phyloP scores from a whole-genome alignment of 2,113 vertebrate species.

The Osmerus eperlanus region DNA sequence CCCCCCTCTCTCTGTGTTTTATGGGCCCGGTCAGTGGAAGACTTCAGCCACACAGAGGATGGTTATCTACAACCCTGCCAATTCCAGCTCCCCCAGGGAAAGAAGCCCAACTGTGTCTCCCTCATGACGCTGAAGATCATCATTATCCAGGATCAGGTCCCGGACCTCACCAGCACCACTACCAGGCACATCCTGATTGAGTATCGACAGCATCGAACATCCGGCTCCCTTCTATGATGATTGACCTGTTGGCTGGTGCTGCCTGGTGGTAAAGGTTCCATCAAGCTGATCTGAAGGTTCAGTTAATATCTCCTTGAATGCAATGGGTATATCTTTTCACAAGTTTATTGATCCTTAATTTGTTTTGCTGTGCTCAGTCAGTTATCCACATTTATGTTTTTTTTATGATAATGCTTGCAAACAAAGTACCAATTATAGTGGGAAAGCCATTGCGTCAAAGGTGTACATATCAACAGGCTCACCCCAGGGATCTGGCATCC shows the following conservation, averaged over 20 bases:
- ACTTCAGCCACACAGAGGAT: conserved; percentile 10
- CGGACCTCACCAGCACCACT: conserved; percentile 27
- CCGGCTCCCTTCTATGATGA: conserved; percentile 22
- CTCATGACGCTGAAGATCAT: conserved; percentile 46
- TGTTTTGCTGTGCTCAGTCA: background rate
- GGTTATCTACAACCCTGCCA: conserved; percentile 36
- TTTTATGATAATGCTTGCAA: background rate
- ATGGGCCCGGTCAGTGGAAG: conserved; percentile 11
- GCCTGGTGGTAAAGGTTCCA: conserved; percentile 27
- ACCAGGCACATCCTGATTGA: conserved; percentile 50
- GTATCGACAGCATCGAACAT: conserved; percentile 42
- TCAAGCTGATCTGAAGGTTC: conserved; percentile 20
- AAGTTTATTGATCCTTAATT: conserved; percentile 9
- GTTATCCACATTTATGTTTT: background rate
- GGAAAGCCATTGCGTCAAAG: too few species aligned
- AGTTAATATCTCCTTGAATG: conserved; percentile 21
- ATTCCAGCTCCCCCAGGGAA: conserved; percentile 24
- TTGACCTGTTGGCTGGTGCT: conserved; percentile 37
- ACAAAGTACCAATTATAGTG: conserved; percentile 3
- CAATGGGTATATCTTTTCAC: background rate
- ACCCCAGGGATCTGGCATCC: too few species aligned
- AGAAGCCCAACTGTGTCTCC: conserved; percentile 31
- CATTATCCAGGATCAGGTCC: conserved; percentile 58
- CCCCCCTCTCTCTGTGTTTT: conserved; percentile 1
- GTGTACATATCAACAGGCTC: too few species aligned